phyloP scores from a whole-genome alignment of 2,113 vertebrate species.

The Tringa solitaria region DNA sequence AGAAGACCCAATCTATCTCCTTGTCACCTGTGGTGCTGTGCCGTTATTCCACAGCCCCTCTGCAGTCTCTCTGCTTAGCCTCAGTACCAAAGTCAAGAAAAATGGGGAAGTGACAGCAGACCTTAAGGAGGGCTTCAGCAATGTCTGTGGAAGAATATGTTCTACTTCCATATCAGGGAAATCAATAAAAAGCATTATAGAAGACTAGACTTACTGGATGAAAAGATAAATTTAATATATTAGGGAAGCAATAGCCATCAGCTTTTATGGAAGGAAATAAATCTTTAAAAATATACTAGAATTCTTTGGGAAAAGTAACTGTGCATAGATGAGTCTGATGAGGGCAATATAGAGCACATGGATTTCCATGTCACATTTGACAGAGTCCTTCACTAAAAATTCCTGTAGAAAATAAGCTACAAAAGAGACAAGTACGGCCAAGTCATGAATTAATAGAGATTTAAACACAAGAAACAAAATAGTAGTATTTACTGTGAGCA shows the following conservation, averaged over 20 bases:
- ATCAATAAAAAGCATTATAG: conserved; percentile 22
- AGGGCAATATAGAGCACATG: not conserved
- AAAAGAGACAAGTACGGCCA: not conserved
- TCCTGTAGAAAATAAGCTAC: not conserved
- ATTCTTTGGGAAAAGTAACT: not conserved
- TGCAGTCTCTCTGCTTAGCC: not conserved
- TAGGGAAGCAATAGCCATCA: not conserved
- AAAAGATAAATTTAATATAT: conserved; percentile 11
- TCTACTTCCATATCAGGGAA: not conserved
- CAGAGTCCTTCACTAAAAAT: not conserved
- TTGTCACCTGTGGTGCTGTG: not conserved
- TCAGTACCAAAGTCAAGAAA: not conserved
- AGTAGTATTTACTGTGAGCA: not conserved
- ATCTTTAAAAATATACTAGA: not conserved
- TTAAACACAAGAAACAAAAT: not conserved
- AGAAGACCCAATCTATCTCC: not conserved
- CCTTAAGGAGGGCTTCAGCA: not conserved
- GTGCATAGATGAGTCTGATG: not conserved
- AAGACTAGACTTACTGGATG: not conserved
- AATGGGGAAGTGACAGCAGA: not conserved
- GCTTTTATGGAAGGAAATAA: not conserved
- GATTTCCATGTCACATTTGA: not conserved
- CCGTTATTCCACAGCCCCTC: not conserved
- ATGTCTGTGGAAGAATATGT: not conserved
- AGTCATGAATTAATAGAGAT: not conserved